These are phyloP conservation scores for Lasioglossum leucozonium DNA, from an alignment of 2,888 invertebrate species.

Conservation along the genomic window DNA sequence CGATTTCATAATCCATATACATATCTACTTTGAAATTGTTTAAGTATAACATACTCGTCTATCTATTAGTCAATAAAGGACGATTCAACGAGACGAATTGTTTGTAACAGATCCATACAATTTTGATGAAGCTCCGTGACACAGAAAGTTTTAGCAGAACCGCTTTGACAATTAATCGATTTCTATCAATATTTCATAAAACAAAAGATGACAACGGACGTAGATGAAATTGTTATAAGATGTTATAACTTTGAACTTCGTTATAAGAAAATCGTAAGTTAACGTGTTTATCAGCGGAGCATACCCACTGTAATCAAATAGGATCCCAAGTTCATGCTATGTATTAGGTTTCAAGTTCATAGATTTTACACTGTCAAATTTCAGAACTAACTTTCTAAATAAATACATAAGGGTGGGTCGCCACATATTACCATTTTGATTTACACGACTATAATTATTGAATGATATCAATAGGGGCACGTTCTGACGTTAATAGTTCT, in stretches of 20 bases:
- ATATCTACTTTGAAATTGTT: neutral
- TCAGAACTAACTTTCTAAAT: neutral
- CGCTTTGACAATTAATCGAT: conserved; percentile 47
- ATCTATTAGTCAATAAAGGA: conserved; percentile 32
- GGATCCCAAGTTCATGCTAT: neutral
- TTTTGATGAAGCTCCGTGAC: conserved; percentile 34
- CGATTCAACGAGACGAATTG: conserved; percentile 31
- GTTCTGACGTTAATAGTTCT: too few relatives aligned
- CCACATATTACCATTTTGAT: too few relatives aligned
- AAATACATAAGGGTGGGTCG: too few relatives aligned
- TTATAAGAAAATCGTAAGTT: neutral
- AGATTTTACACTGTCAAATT: neutral
- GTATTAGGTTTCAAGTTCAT: neutral
- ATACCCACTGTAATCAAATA: neutral
- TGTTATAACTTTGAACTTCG: conserved; percentile 2
- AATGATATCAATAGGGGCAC: too few relatives aligned
- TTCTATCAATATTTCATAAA: conserved; percentile 47
- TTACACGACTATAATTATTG: too few relatives aligned
- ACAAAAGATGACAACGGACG: conserved; percentile 4
- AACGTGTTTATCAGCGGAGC: neutral
- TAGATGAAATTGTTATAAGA: conserved; percentile 16
- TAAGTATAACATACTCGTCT: conserved; percentile 12
- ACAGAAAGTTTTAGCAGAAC: conserved; percentile 34
- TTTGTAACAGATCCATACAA: conserved; percentile 34
- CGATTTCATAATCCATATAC: neutral